Evolutionary conservation across 2,113 vertebrate genomes (phyloP), one percentile per base, ranked within the genome.

Genomic region (Lathamus discolor): DNA sequence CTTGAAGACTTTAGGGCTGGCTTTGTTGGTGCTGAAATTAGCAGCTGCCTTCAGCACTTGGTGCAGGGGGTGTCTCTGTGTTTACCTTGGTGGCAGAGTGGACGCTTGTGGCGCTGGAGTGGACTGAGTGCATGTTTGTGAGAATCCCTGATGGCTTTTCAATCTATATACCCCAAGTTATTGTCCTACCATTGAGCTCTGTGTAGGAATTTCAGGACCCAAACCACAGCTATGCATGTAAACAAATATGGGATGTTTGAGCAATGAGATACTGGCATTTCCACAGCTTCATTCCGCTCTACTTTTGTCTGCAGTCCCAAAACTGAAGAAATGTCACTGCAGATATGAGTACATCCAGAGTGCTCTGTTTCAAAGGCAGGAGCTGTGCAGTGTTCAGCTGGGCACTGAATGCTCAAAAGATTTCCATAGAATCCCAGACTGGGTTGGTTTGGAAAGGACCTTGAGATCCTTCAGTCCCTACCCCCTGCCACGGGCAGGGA

Each of bases 291-390:
- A 2, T 37, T 74, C 59, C 39, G 33, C 59, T 76, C 19, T 25
- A 3, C 51, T 61, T 12, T 6, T 48, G 19, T 85, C 59, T 43
- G 33, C 14, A 0, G 54, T 72, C 83, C 73, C 0, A 0, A 77
- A 88, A 35, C 29, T 41, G 62, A 44, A 69, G 70, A 41, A 74
- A 10, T 57, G 43, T 39, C 72, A 5, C 52, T 22, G 68, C 35
- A 6, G 72, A 9, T 29, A 15, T 51, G 86, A 33, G 83, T 7
- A 15, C 43, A 28, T 29, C 44, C 63, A 8, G 59, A 39, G 33
- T 9, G 14, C 49, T 49, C 33, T 2, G 16, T 62, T 83, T 39
- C 0, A 1, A 23, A 55, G 66, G 76, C 76, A 61, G 63, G 25
- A 91, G 72, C 23, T 55, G 3, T 4, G 6, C 17, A 2, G 66